A percentile compares a stretch with the other conserved stretches of the same genome.
Evolutionary conservation across 2,113 vertebrate species (phyloP).

Genomic region (Todiramphus chloris): DNA sequence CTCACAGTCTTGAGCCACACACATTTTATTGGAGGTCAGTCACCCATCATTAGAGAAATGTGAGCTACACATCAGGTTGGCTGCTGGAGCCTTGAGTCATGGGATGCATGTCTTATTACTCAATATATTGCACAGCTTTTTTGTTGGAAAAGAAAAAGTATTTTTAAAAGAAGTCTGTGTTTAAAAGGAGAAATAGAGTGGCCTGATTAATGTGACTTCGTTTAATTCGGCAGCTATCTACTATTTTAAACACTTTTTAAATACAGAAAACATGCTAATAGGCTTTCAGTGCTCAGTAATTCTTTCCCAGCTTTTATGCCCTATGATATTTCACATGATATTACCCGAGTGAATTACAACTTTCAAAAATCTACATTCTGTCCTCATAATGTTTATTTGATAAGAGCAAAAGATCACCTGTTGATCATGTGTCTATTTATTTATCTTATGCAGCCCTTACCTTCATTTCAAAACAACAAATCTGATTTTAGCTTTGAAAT

Average conservation of each 20-base stretch:
- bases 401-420: neutral
- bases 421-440: neutral
- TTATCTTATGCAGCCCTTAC: neutral
- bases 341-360: neutral
- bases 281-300: neutral
- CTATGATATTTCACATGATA: neutral
- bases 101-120: neutral
- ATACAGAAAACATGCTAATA: neutral
- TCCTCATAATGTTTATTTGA: neutral
- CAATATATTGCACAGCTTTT: neutral
- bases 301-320: neutral
- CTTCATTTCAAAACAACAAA: neutral
- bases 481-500: neutral
- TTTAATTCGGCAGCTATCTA: neutral
- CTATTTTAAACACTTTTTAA: neutral
- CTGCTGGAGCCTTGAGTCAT: neutral
- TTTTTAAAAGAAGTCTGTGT: neutral
- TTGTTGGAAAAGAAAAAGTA: neutral
- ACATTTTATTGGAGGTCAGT: neutral
- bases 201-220: neutral
- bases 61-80: neutral
- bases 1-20: neutral
- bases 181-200: neutral
- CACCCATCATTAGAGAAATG: neutral
- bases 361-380: neutral